Percentiles rank a stretch among this genome's conserved stretches.
Evolutionary conservation across 2,888 invertebrate species (phyloP).

Genomic region (Gasteruption jaculator): DNA sequence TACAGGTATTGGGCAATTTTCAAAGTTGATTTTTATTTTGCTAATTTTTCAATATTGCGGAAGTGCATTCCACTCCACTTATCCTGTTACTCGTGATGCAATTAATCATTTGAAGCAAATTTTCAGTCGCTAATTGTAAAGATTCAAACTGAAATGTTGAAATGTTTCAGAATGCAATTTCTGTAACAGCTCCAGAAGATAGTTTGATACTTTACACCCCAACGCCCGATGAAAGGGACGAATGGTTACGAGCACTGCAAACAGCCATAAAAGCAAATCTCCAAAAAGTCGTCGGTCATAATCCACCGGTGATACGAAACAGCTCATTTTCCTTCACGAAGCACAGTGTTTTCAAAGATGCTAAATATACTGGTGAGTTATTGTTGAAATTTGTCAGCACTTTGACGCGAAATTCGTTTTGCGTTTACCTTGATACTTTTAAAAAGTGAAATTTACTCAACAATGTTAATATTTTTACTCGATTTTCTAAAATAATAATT

Average conservation of each 20-base stretch:
- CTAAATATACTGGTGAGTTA: conserved; percentile 65
- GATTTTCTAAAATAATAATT: too few species aligned
- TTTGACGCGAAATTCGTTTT: conserved; percentile 7
- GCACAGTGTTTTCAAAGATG: conserved; percentile 68
- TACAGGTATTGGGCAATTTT: conserved; percentile 50
- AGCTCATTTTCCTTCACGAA: conserved; percentile 72
- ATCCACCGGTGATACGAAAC: conserved; percentile 68
- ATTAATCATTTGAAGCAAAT: neutral
- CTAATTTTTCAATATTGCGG: neutral
- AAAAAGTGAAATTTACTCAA: too few species aligned
- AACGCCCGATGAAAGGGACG: conserved; percentile 67
- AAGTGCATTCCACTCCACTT: too few species aligned
- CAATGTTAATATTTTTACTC: too few species aligned
- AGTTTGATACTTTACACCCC: conserved; percentile 64
- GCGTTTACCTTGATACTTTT: too few species aligned
- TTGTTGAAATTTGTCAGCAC: conserved; percentile 5
- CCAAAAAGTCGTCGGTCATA: conserved; percentile 60
- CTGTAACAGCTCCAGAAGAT: conserved; percentile 77
- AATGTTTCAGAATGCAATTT: conserved; percentile 57
- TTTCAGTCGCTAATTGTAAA: too few species aligned
- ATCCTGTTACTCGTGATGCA: too few species aligned
- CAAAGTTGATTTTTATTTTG: conserved; percentile 19
- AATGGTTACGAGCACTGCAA: conserved; percentile 77
- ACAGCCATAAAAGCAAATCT: conserved; percentile 67
- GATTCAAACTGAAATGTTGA: too few species aligned